Percentiles rank a stretch among this genome's conserved stretches.
These are phyloP conservation scores for Orientallactaga bullata DNA, from an alignment of 2,113 vertebrate species.

Conservation along the genomic window DNA sequence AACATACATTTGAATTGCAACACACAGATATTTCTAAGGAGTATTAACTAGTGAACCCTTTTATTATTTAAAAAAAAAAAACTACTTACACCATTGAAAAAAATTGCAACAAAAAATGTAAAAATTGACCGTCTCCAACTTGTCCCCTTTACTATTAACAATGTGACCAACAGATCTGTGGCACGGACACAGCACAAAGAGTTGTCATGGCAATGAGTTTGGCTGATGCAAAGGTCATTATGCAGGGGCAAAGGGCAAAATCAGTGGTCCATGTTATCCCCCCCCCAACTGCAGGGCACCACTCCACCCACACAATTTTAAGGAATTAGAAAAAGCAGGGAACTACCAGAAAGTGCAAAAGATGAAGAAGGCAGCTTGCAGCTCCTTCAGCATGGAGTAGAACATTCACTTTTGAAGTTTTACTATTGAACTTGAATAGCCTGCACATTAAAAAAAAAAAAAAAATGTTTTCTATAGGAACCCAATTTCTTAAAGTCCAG, in stretches of 20 bases:
- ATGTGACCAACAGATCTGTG: slow-evolving; percentile 91
- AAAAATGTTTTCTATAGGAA: slow-evolving; percentile 83
- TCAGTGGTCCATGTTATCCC: slow-evolving; percentile 89
- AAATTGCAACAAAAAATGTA: slow-evolving; percentile 90
- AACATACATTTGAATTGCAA: slow-evolving; percentile 93
- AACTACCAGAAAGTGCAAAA: slow-evolving; percentile 94
- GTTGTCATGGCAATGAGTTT: slow-evolving; percentile 92
- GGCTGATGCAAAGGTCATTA: slow-evolving; percentile 92
- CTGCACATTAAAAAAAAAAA: slow-evolving; percentile 78
- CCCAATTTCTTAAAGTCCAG: slow-evolving; percentile 85
- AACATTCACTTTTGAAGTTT: slow-evolving; percentile 88
- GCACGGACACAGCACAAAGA: slow-evolving; percentile 92
- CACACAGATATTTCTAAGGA: slow-evolving; percentile 93
- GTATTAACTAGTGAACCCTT: slow-evolving; percentile 93
- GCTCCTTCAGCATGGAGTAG: slow-evolving; percentile 88
- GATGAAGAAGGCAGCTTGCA: slow-evolving; percentile 89
- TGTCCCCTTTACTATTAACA: slow-evolving; percentile 92
- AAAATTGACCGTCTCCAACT: slow-evolving; percentile 93
- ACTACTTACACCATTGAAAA: slow-evolving; percentile 92
- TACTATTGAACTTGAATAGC: slow-evolving; percentile 85
- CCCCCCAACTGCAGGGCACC: slow-evolving; percentile 88
- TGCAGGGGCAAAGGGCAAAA: slow-evolving; percentile 91
- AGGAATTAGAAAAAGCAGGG: slow-evolving; percentile 86
- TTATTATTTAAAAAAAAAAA: slow-evolving; percentile 88
- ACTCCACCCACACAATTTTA: slow-evolving; percentile 89